These are phyloP conservation scores for Philantomba maxwellii DNA, from an alignment of 2,113 vertebrate species.

Conservation along the genomic window DNA sequence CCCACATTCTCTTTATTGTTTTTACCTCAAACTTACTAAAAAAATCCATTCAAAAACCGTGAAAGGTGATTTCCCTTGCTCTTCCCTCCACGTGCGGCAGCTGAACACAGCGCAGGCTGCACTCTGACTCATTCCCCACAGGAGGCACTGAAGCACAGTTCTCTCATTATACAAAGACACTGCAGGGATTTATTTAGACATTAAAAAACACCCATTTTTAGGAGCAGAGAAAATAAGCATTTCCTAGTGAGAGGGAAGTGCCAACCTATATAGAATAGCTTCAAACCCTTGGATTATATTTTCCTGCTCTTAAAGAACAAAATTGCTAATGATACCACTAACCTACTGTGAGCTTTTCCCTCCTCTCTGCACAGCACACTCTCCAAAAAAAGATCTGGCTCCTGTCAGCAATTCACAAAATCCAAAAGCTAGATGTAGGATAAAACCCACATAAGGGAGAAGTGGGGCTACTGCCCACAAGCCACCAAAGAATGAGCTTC, in stretches of 20 bases:
- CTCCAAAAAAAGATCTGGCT: not conserved
- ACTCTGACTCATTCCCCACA: not conserved
- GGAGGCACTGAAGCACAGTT: not conserved
- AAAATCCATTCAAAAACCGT: not conserved
- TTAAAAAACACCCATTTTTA: conserved; percentile 31
- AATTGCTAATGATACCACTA: conserved; percentile 39
- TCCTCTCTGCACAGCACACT: not conserved
- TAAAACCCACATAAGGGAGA: not conserved
- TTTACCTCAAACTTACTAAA: not conserved
- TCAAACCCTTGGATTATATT: conserved; percentile 23
- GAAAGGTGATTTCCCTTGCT: not conserved
- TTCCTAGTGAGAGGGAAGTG: conserved; percentile 32
- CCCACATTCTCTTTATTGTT: not conserved
- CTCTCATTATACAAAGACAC: conserved; percentile 25
- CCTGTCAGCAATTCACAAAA: not conserved
- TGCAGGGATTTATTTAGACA: conserved; percentile 34
- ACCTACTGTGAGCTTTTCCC: not conserved
- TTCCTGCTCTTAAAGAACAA: conserved; percentile 24
- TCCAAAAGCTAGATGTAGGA: not conserved
- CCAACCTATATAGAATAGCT: not conserved
- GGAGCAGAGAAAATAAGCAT: conserved; percentile 25
- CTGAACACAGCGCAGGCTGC: not conserved
- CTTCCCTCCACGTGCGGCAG: not conserved
- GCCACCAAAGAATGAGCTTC: not conserved
- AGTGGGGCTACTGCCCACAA: not conserved